Evolutionary conservation across 1,140 invertebrate genomes (phyloP).

Genomic region (Drosophila lacteicornis): DNA sequence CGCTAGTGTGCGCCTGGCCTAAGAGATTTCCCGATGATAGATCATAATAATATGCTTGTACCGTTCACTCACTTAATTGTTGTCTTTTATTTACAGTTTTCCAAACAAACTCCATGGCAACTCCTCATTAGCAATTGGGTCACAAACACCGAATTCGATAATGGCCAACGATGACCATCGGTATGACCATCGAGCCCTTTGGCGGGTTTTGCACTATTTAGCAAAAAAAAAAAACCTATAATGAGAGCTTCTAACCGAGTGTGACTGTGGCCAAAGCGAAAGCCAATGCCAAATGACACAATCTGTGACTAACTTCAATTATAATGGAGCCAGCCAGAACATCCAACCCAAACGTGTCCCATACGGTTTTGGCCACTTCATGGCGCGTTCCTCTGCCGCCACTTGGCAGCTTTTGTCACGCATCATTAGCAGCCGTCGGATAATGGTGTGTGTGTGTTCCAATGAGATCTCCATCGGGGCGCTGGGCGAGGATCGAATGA

Average conservation of each 20-base stretch:
- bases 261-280: slow-evolving; percentile 34
- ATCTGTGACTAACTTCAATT: slow-evolving; percentile 62
- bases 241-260: slow-evolving; percentile 21
- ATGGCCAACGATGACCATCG: slow-evolving; percentile 15
- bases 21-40: background rate
- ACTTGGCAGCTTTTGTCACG: slow-evolving; percentile 54
- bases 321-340: slow-evolving; percentile 31
- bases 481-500: slow-evolving; percentile 44
- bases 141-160: slow-evolving; percentile 20
- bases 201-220: slow-evolving; percentile 47
- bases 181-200: slow-evolving; percentile 11
- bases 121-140: slow-evolving; percentile 40
- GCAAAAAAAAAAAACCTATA: slow-evolving; percentile 1
- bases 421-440: slow-evolving; percentile 59
- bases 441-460: slow-evolving; percentile 17
- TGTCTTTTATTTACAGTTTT: slow-evolving; percentile 10
- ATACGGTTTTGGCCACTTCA: slow-evolving; percentile 63
- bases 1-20: too few species aligned
- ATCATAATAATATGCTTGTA: background rate
- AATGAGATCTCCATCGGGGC: slow-evolving; percentile 20
- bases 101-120: slow-evolving; percentile 19
- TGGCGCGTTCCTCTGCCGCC: slow-evolving; percentile 20
- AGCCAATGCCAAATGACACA: slow-evolving; percentile 27
- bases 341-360: slow-evolving; percentile 42
- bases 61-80: slow-evolving; percentile 17